Conservation (phyloP, 2,888 invertebrate genomes). For the Orgyia antiqua region DNA sequence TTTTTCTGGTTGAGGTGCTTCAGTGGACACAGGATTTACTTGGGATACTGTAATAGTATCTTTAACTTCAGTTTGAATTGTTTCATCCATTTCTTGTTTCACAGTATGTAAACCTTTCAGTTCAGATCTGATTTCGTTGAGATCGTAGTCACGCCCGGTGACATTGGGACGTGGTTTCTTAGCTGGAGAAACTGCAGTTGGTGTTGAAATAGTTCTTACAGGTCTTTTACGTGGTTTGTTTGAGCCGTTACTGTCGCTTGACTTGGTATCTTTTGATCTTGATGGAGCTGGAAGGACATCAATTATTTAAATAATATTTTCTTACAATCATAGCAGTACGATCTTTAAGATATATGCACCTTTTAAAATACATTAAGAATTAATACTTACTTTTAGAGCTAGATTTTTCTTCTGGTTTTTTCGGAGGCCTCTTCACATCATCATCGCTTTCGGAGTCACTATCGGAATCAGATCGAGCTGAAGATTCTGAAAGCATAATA, state of each 20-base stretch:
- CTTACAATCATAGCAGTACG: too few relatives aligned
- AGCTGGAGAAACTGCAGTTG: conserved; percentile 49
- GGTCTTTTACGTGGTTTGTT: conserved; percentile 65
- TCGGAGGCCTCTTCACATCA: conserved; percentile 59
- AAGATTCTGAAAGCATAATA: conserved; percentile 49
- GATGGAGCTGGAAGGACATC: conserved; percentile 39
- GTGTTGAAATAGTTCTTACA: conserved; percentile 49
- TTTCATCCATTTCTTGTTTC: conserved; percentile 64
- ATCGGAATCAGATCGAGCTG: conserved; percentile 64
- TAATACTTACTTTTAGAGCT: conserved; percentile 43
- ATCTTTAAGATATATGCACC: too few relatives aligned
- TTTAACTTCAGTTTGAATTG: conserved; percentile 49
- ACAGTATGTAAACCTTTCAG: conserved; percentile 84
- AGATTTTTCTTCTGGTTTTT: conserved; percentile 60
- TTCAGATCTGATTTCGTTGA: conserved; percentile 91
- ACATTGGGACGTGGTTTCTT: conserved; percentile 52
- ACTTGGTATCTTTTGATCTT: conserved; percentile 57
- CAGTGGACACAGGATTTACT: conserved; percentile 29
- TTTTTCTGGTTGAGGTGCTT: conserved; percentile 49
- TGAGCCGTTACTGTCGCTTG: conserved; percentile 62
- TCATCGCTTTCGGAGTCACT: conserved; percentile 75
- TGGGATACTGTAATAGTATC: conserved; percentile 30
- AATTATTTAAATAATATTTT: not conserved
- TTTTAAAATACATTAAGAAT: too few relatives aligned
- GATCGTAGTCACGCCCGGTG: conserved; percentile 84